A percentile compares a stretch with the other conserved stretches of the same genome.
These are phyloP conservation scores for Limnephilus rhombicus DNA, from an alignment of 2,888 invertebrate genomes.

Conservation along the genomic window DNA sequence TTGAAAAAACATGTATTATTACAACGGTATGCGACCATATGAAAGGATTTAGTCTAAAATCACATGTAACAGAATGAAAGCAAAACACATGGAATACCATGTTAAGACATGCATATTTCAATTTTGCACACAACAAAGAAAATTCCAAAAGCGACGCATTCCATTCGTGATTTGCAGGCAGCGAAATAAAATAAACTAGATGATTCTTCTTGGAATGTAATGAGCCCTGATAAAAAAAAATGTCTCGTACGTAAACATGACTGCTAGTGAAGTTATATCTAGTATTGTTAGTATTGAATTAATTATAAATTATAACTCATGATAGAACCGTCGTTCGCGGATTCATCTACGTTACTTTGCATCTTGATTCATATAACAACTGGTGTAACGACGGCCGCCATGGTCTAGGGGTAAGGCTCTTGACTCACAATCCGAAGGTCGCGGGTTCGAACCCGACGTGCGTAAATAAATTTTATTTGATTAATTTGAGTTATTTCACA, in stretches of 20 bases:
- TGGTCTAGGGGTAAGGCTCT: too few relatives aligned
- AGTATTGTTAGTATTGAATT: not conserved
- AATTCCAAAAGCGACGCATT: not conserved
- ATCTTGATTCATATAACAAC: not conserved
- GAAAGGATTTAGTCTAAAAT: not conserved
- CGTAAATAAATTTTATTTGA: too few relatives aligned
- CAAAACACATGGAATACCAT: not conserved
- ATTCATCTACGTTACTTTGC: not conserved
- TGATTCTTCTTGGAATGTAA: not conserved
- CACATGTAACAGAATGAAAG: too few relatives aligned
- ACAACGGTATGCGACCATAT: too few relatives aligned
- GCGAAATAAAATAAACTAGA: not conserved
- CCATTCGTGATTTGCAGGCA: not conserved
- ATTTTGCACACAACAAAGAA: not conserved
- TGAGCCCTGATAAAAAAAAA: not conserved
- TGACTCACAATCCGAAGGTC: too few relatives aligned
- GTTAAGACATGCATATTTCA: not conserved
- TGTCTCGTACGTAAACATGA: not conserved
- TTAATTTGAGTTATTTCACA: too few relatives aligned
- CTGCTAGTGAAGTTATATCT: not conserved
- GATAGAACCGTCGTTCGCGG: not conserved
- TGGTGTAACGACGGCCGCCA: too few relatives aligned
- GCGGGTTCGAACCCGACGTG: too few relatives aligned
- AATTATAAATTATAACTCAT: not conserved
- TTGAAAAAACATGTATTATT: too few relatives aligned